Percentiles rank a stretch among this genome's conserved stretches.
Conservation (phyloP, 2,113 vertebrate genomes). For the Aythya baeri region DNA sequence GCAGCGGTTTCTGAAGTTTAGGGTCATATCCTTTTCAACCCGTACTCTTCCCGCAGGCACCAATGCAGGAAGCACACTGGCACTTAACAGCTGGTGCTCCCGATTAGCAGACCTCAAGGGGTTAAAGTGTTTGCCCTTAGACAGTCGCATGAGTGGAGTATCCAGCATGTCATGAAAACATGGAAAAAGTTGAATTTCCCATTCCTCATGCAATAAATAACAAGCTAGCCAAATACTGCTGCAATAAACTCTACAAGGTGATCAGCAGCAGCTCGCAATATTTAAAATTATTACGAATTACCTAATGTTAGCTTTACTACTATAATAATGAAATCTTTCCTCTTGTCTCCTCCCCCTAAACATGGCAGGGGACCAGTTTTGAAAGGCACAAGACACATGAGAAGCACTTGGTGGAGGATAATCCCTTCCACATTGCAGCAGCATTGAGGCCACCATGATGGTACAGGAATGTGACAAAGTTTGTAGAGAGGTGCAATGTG, state of each 20-base stretch:
- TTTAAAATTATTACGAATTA: neutral
- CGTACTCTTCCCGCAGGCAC: neutral
- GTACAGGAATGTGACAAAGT: neutral
- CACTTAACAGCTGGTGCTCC: conserved; percentile 55
- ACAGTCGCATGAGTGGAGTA: neutral
- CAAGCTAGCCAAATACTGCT: neutral
- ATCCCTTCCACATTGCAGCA: neutral
- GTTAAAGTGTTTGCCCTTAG: conserved; percentile 55
- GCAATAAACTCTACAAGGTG: neutral
- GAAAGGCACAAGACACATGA: neutral
- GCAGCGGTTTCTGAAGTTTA: conserved; percentile 27
- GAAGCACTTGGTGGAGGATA: neutral
- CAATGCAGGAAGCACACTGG: neutral
- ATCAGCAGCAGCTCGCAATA: neutral
- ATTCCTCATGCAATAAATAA: conserved; percentile 4
- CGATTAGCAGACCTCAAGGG: conserved; percentile 56
- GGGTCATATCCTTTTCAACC: conserved; percentile 27
- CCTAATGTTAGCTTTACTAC: neutral
- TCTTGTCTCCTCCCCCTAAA: neutral
- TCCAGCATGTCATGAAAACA: neutral
- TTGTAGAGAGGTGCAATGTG: neutral
- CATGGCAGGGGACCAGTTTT: neutral
- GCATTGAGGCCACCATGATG: neutral
- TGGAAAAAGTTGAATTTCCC: neutral
- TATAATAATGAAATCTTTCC: neutral